phyloP scores from a whole-genome alignment of 2,113 vertebrate species.

The Nipponia nippon region DNA sequence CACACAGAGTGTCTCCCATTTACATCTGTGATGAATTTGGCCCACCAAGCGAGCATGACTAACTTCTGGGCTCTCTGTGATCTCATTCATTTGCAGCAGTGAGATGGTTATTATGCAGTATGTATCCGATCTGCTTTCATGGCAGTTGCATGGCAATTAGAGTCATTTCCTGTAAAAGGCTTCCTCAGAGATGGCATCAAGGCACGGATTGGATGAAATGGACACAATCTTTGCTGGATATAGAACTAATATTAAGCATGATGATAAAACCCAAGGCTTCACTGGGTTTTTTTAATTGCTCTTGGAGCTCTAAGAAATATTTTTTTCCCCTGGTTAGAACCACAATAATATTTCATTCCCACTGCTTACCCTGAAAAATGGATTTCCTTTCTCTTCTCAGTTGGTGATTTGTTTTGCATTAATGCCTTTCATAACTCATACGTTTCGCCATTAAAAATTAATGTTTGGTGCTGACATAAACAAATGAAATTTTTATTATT shows the following conservation, averaged over 20 bases:
- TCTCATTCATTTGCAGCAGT: not conserved
- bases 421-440: constrained; percentile 84
- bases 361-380: constrained; percentile 77
- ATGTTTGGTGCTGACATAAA: constrained; percentile 80
- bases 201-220: constrained; percentile 1
- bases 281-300: constrained; percentile 56
- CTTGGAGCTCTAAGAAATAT: constrained; percentile 61
- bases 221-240: not conserved
- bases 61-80: not conserved
- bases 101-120: not conserved
- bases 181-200: constrained; percentile 32
- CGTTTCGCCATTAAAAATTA: constrained; percentile 82
- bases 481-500: constrained; percentile 87
- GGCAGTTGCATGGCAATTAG: constrained; percentile 22
- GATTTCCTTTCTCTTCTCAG: constrained; percentile 78
- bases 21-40: not conserved
- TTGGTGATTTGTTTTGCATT: constrained; percentile 81
- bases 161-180: constrained; percentile 31
- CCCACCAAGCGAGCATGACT: not conserved
- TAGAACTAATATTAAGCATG: constrained; percentile 15
- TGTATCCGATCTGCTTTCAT: not conserved
- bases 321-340: constrained; percentile 54
- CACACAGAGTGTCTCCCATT: not conserved
- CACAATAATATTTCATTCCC: constrained; percentile 76
- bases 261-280: constrained; percentile 43